Conservation (phyloP, 2,113 vertebrate genomes). For the Anthoscopus minutus region DNA sequence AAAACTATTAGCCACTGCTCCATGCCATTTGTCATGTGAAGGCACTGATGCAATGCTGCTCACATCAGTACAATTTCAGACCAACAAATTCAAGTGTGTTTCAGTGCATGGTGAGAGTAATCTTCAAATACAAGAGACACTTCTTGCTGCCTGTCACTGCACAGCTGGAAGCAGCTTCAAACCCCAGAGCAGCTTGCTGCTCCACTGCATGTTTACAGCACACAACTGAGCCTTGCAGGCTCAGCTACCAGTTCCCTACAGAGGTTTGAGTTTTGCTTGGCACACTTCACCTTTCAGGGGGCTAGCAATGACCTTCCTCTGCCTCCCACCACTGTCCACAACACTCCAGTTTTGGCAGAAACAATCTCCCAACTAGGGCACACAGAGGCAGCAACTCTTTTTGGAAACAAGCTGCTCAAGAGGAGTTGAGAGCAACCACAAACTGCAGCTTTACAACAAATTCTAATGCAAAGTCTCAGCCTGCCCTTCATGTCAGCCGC, state of each 20-base stretch:
- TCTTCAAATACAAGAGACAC: not conserved
- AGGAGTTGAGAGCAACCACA: not conserved
- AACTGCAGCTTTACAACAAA: not conserved
- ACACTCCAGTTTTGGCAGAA: not conserved
- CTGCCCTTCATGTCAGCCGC: not conserved
- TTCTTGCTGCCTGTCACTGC: not conserved
- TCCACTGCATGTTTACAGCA: not conserved
- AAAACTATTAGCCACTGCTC: not conserved
- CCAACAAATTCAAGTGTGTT: not conserved
- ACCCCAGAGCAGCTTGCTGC: not conserved
- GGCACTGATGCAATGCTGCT: not conserved
- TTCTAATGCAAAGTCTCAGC: not conserved
- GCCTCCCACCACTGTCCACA: not conserved
- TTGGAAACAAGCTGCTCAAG: not conserved
- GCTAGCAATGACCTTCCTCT: not conserved
- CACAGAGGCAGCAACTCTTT: not conserved
- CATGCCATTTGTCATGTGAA: not conserved
- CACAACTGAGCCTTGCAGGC: not conserved
- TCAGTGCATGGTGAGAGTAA: not conserved
- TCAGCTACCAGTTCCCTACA: not conserved
- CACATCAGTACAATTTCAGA: not conserved
- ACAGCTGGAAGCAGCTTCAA: not conserved
- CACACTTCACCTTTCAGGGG: accelerated
- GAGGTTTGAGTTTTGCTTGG: not conserved
- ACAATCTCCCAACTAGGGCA: not conserved